phyloP scores from a whole-genome alignment of 2,113 vertebrate species.

The Pachyramphus minor region DNA sequence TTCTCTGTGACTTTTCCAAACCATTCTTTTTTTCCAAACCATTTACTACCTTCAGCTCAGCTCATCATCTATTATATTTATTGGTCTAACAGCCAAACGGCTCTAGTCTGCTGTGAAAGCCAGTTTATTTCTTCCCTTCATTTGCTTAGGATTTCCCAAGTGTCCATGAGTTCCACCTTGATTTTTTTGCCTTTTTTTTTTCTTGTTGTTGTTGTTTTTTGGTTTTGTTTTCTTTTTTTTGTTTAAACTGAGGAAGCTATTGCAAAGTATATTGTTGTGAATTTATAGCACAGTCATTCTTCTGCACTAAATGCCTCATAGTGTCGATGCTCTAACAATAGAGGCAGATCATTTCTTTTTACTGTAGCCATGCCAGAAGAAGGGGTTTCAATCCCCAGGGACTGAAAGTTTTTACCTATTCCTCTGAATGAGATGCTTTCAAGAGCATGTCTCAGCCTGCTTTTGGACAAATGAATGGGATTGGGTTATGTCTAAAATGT shows the following conservation, averaged over 20 bases:
- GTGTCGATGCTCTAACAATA: neutral
- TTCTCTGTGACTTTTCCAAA: neutral
- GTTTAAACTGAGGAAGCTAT: neutral
- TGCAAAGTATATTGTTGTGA: neutral
- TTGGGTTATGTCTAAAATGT: neutral
- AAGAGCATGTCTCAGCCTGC: neutral
- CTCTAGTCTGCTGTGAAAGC: neutral
- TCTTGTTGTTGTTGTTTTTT: no score
- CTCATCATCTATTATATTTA: neutral
- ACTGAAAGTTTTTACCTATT: neutral
- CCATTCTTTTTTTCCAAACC: neutral
- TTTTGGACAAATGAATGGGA: neutral
- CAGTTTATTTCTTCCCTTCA: neutral
- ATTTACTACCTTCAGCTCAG: neutral
- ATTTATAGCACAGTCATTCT: neutral
- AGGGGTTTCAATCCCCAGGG: neutral
- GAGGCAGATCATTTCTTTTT: neutral
- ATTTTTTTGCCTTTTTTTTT: neutral
- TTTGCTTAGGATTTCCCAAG: neutral
- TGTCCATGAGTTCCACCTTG: fast-evolving
- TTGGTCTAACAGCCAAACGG: neutral
- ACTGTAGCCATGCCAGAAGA: neutral
- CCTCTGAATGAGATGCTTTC: neutral
- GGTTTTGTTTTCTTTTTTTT: neutral
- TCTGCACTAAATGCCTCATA: neutral